Base-by-base conservation (phyloP, 2,888 invertebrate genomes). In the Rhopalosiphum nymphaeae region DNA sequence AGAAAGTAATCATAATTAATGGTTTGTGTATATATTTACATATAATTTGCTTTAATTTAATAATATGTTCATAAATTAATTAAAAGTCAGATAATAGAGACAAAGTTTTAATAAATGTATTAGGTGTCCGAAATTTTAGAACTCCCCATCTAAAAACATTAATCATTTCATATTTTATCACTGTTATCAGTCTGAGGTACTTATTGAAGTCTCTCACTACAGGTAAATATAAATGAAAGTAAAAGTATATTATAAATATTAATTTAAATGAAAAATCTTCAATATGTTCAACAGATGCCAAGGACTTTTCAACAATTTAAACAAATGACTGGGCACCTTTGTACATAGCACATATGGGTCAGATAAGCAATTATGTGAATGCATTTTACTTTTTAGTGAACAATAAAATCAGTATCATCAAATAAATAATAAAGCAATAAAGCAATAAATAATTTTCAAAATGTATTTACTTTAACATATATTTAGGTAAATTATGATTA, bases 1-100 rank as follows among this genome's bases (percentile, higher is more conserved):
- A 44, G 11, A 89, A 92, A 61, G 46, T 13, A 49, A 67, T 89
- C 36, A 78, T 78, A 78, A 78, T 78, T 78, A 78, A 78, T 36
- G 9, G 21, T 36, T 78, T 78, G 3, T 78, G 21, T 9, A 78
- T 36, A 7, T 78, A 2, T 36, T 2, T 67, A n/a, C 29, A 2
- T n/a, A 16, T 0, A 13, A 67, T 67, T n/a, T 67, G 67, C 13
- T 67, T n/a, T 36, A 67, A 67, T 16, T n/a, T n/a, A 67, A 67
- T n/a, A 67, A 67, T n/a, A 67, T 36, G 16, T 67, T 4, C 7
- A 67, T 67, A 21, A 78, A 21, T 21, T 67, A 67, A 67, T n/a
- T 61, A n/a, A n/a, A 13, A 13, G 2, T 49, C 49, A 49, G 49
- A 29, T 29, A 10, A 61, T 61, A n/a, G n/a, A 13, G 4, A 13